Conservation (phyloP, 2,888 invertebrate species). For the Drosophila pseudotakahashii region DNA sequence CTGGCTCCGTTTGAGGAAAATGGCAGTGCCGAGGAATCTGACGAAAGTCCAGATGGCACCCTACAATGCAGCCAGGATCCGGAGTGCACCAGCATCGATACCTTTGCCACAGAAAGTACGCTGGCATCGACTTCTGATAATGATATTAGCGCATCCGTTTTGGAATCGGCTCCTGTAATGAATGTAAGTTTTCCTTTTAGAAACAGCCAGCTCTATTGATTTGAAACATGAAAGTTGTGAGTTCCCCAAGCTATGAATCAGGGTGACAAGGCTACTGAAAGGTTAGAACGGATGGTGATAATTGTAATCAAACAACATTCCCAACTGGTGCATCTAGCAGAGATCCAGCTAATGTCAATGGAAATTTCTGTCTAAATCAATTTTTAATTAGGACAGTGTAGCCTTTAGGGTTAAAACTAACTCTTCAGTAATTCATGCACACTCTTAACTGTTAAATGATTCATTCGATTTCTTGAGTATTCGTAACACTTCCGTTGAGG, state of each 20-base stretch:
- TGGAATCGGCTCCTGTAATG: conserved; percentile 88
- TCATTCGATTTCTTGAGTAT: background rate
- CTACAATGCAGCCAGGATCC: conserved; percentile 38
- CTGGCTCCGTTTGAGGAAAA: conserved; percentile 85
- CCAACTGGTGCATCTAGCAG: background rate
- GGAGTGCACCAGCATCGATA: conserved; percentile 61
- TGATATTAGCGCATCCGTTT: conserved; percentile 84
- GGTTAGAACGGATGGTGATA: background rate
- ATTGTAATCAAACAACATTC: background rate
- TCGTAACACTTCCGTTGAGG: background rate
- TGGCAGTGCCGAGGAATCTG: conserved; percentile 54
- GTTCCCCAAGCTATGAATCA: background rate
- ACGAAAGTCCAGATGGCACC: conserved; percentile 36
- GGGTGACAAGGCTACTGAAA: background rate
- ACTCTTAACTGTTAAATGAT: background rate
- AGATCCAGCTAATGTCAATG: background rate
- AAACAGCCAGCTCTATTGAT: background rate
- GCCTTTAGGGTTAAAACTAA: background rate
- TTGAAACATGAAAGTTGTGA: background rate
- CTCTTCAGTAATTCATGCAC: background rate
- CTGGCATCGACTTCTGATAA: conserved; percentile 41
- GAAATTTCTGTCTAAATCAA: background rate
- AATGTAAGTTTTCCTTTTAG: conserved; percentile 88
- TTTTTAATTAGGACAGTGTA: background rate
- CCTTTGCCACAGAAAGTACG: conserved; percentile 48